Evolutionary conservation across 2,797 vertebrate species (phyloP).

Genomic region (Diplodus sargus): DNA sequence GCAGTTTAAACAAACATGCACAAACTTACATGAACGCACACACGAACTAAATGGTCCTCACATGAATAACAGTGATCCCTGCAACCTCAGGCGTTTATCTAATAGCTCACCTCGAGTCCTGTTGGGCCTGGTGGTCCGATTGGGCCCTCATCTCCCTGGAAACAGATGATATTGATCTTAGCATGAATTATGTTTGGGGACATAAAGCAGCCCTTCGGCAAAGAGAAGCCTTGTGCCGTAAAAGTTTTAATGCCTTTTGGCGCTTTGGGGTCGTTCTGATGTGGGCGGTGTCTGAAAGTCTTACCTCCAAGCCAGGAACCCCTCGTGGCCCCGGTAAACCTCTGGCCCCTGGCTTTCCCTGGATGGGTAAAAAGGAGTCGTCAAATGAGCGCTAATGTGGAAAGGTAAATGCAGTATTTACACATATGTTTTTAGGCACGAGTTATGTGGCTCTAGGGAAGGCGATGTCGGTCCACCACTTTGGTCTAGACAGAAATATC

Average conservation of each 20-base stretch:
- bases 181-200: conserved; percentile 47
- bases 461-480: neutral
- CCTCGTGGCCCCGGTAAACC: conserved; percentile 96
- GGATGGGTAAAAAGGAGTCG: conserved; percentile 34
- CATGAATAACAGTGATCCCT: neutral
- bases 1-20: conserved; percentile 35
- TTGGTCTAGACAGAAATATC: conserved; percentile 7
- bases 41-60: conserved; percentile 10
- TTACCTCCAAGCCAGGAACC: conserved; percentile 92
- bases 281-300: conserved; percentile 18
- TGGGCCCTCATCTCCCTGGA: conserved; percentile 95
- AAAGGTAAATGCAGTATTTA: conserved; percentile 32
- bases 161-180: conserved; percentile 68
- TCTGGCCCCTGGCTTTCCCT: conserved; percentile 94
- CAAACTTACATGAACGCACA: neutral
- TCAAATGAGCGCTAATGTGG: conserved; percentile 23
- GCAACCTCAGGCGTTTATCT: conserved; percentile 37
- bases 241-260: conserved; percentile 45
- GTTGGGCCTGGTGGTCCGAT: conserved; percentile 91
- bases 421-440: conserved; percentile 10
- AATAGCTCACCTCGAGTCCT: conserved; percentile 92
- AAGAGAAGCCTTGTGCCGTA: conserved; percentile 30
- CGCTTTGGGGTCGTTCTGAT: conserved; percentile 26
- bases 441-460: neutral
- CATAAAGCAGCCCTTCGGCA: conserved; percentile 33